Conservation (phyloP, 2,888 invertebrate genomes). For the Leptodirus hochenwartii region DNA sequence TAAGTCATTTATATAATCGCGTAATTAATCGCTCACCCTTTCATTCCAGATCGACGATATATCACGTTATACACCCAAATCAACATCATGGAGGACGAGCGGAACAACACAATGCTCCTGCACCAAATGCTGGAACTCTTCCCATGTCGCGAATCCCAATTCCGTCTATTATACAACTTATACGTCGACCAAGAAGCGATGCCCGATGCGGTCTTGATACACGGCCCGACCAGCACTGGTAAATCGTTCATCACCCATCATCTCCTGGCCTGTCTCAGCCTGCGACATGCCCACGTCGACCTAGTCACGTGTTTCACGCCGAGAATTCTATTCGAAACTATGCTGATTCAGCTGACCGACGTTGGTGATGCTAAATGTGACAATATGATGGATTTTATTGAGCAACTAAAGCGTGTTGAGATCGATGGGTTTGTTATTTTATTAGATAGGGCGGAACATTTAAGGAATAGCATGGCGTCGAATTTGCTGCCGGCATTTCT, state of each 20-base stretch:
- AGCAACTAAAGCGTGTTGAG: constrained; percentile 18
- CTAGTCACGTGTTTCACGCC: constrained; percentile 67
- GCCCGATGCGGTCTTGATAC: constrained; percentile 53
- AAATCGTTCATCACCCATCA: constrained; percentile 53
- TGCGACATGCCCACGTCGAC: constrained; percentile 48
- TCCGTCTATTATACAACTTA: constrained; percentile 21
- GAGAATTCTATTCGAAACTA: constrained; percentile 58
- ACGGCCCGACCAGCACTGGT: constrained; percentile 71
- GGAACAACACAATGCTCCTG: no score
- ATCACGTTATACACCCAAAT: no score
- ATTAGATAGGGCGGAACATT: constrained; percentile 64
- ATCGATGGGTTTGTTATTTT: constrained; percentile 36
- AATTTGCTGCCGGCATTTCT: constrained; percentile 56
- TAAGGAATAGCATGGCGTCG: constrained; percentile 53
- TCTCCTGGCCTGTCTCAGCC: constrained; percentile 36
- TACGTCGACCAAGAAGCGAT: constrained; percentile 38
- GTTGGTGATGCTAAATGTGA: constrained; percentile 39
- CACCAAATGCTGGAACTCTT: constrained; percentile 12
- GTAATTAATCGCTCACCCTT: no score
- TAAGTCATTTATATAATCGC: no score
- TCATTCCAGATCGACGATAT: no score
- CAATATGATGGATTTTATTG: constrained; percentile 45
- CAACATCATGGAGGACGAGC: no score
- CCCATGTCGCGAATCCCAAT: constrained; percentile 23
- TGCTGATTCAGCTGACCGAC: constrained; percentile 39